These are phyloP conservation scores for Drosophila lutescens DNA, from an alignment of 2,888 invertebrate genomes.

Conservation along the genomic window DNA sequence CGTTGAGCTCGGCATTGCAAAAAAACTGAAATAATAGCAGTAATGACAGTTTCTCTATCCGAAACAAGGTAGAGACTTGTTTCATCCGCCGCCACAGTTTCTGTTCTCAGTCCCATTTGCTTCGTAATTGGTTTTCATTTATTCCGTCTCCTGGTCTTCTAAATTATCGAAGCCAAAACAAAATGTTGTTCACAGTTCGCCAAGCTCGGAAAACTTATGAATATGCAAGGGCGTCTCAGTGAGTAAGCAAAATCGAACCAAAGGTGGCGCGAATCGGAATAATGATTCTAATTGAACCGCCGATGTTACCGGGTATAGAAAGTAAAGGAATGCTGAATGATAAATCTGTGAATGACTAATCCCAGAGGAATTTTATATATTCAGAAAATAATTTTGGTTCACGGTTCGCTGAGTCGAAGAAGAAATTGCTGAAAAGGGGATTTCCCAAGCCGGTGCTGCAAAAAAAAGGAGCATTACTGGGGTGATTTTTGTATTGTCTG, in stretches of 20 bases:
- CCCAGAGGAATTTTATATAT: slow-evolving; percentile 4
- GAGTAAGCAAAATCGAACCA: slow-evolving; percentile 55
- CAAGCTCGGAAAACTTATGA: slow-evolving; percentile 53
- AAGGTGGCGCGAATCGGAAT: slow-evolving; percentile 42
- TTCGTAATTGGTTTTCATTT: slow-evolving; percentile 10
- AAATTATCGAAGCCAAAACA: slow-evolving; percentile 26
- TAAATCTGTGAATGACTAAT: slow-evolving; percentile 20
- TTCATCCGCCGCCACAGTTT: slow-evolving; percentile 27
- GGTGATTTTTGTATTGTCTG: neutral
- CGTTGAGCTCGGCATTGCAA: slow-evolving; percentile 45
- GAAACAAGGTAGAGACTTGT: slow-evolving; percentile 8
- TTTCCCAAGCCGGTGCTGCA: neutral
- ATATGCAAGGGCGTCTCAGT: slow-evolving; percentile 56
- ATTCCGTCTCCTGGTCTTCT: slow-evolving; percentile 27
- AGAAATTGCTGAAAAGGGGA: neutral
- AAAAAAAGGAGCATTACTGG: neutral
- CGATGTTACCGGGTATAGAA: slow-evolving; percentile 22
- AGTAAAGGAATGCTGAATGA: slow-evolving; percentile 2
- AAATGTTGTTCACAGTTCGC: slow-evolving; percentile 47
- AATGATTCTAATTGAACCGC: slow-evolving; percentile 42
- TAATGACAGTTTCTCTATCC: slow-evolving; percentile 27
- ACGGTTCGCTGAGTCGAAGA: slow-evolving; percentile 1
- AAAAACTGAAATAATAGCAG: slow-evolving; percentile 33
- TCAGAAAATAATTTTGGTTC: neutral
- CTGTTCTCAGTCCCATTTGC: slow-evolving; percentile 8